Conservation (phyloP, 1,140 invertebrate genomes). For the Harlomillsia oculata region DNA sequence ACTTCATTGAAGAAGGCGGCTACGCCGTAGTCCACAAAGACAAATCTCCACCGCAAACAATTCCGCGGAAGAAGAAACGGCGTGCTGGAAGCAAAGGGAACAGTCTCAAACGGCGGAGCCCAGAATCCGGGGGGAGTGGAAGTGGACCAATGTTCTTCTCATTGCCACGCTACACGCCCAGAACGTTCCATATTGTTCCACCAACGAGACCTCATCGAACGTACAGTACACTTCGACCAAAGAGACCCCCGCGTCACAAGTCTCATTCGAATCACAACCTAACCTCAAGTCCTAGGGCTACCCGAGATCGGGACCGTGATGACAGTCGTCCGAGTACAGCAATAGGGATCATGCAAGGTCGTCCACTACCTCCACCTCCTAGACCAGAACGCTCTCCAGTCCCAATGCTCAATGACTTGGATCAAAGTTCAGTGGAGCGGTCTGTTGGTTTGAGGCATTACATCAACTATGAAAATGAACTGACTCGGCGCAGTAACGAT, state of each 20-base stretch:
- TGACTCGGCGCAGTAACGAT: background rate
- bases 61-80: conserved; percentile 29
- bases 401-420: conserved; percentile 28
- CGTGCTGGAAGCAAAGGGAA: conserved; percentile 15
- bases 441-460: conserved; percentile 23
- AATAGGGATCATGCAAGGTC: conserved; percentile 27
- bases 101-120: conserved; percentile 21
- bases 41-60: conserved; percentile 14
- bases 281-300: background rate
- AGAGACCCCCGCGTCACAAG: conserved; percentile 29
- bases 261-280: conserved; percentile 13
- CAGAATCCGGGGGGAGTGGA: background rate
- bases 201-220: conserved; percentile 31
- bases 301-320: background rate
- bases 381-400: conserved; percentile 22
- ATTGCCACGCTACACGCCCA: conserved; percentile 27
- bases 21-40: conserved; percentile 33
- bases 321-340: conserved; percentile 23
- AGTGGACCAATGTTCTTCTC: conserved; percentile 22
- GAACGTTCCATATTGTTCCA: conserved; percentile 33
- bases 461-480: conserved; percentile 27
- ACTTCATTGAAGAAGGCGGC: conserved; percentile 27
- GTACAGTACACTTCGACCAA: conserved; percentile 30
- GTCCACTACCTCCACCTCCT: conserved; percentile 33
- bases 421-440: conserved; percentile 24